Percentiles rank a stretch among this genome's conserved stretches.
phyloP scores from a whole-genome alignment of 2,888 invertebrate species.

The Mycogona germanica region DNA sequence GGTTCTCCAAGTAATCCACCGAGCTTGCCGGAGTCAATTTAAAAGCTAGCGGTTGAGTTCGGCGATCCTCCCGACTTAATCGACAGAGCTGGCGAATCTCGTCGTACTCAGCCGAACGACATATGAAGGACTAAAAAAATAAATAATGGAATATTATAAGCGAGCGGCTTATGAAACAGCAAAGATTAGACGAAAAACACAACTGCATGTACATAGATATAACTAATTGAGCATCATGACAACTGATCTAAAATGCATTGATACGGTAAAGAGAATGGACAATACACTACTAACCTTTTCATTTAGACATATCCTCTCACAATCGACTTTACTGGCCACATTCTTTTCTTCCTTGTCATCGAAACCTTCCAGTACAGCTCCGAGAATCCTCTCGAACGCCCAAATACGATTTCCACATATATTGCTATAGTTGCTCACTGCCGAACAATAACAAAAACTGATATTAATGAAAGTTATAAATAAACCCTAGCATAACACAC shows the following conservation, averaged over 20 bases:
- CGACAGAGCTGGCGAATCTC: conserved; percentile 36
- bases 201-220: no score
- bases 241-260: no score
- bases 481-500: not conserved
- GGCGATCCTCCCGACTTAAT: conserved; percentile 40
- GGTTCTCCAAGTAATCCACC: conserved; percentile 43
- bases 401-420: conserved; percentile 37
- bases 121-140: conserved; percentile 40
- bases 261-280: no score
- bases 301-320: conserved; percentile 39
- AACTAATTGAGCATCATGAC: no score
- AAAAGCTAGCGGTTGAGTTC: conserved; percentile 41
- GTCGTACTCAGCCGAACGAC: conserved; percentile 42
- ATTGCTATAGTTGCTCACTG: conserved; percentile 33
- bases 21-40: conserved; percentile 34
- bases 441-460: not conserved
- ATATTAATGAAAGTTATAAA: not conserved
- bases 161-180: no score
- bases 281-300: no score
- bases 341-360: conserved; percentile 34
- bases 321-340: conserved; percentile 36
- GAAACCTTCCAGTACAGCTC: conserved; percentile 36
- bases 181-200: no score
- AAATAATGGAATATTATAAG: no score
- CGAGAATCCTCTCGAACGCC: conserved; percentile 41